Base-by-base conservation (phyloP, 2,113 vertebrate species). In the Potamarius usumacintae region DNA sequence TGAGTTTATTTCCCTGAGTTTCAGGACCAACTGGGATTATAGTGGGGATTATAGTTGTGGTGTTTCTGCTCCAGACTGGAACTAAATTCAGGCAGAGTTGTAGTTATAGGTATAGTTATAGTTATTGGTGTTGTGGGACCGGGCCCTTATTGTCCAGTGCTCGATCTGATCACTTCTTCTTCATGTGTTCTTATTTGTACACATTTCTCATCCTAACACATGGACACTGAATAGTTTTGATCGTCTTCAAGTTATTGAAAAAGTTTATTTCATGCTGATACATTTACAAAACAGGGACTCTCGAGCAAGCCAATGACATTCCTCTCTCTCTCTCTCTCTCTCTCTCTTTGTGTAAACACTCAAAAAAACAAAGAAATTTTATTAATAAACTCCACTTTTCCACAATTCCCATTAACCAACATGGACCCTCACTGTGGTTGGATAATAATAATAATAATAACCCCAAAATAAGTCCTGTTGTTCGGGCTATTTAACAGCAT, bases 321-420 rank as follows among this genome's bases (percentile, higher is more conserved):
- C 50, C 30, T 83, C 30, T 87, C 79, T 87, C 76, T 34, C 34
- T 34, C 34, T 34, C 34, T 34, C 34, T 42, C 34, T 42, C 34
- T 42, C 42, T 42, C 42, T 42, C 42, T 42, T 42, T 91, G 84
- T 93, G 93, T 93, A 94, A 95, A 95, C 93, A 95, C 63, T n/a
- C 0, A 76, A 63, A 87, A 86, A 94, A 94, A 93, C 93, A 92
- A 91, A 92, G 86, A 92, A 91, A 91, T 93, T 84, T 89, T 91
- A 85, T 78, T 91, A 87, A 92, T 87, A 89, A 87, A 93, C 91
- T 91, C 72, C 90, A 89, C 92, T 93, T 92, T 92, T 91, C 90
- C 92, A 92, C 90, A 93, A 95, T 95, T 91, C 95, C 93, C 95
- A 95, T 96, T 96, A 95, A 95, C 92, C 95, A 95, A 96, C 94